Evolutionary conservation across 2,797 vertebrate species (phyloP).

Genomic region (Gorsachius magnificus): DNA sequence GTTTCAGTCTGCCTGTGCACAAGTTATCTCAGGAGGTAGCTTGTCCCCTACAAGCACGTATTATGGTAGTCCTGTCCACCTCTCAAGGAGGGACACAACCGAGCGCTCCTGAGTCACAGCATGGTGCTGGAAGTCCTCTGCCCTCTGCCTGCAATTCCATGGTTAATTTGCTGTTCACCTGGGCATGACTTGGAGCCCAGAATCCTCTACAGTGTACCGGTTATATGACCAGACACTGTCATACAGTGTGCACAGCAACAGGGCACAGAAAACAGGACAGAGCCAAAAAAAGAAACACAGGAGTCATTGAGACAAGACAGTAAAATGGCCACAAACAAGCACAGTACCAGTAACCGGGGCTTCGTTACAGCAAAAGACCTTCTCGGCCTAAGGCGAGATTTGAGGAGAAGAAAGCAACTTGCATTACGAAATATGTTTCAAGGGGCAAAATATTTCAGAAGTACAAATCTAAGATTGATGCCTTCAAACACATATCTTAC

Average conservation of each 20-base stretch:
- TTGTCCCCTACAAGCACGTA: background rate
- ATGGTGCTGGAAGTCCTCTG: background rate
- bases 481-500: background rate
- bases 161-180: background rate
- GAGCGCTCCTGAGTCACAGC: background rate
- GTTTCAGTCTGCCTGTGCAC: background rate
- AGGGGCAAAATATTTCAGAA: background rate
- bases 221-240: background rate
- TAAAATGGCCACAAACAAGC: background rate
- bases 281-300: background rate
- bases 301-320: background rate
- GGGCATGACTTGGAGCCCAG: background rate
- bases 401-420: background rate
- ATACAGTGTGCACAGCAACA: background rate
- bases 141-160: background rate
- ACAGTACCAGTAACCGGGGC: accelerated
- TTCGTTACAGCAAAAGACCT: background rate
- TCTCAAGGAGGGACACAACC: background rate
- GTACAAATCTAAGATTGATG: accelerated
- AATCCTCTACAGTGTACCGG: background rate
- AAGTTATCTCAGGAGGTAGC: background rate
- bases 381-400: background rate
- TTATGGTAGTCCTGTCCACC: background rate
- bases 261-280: background rate
- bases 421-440: background rate